Percentiles rank a stretch among this genome's conserved stretches.
These are phyloP conservation scores for Perccottus glenii DNA, from an alignment of 2,113 vertebrate species.

Conservation along the genomic window DNA sequence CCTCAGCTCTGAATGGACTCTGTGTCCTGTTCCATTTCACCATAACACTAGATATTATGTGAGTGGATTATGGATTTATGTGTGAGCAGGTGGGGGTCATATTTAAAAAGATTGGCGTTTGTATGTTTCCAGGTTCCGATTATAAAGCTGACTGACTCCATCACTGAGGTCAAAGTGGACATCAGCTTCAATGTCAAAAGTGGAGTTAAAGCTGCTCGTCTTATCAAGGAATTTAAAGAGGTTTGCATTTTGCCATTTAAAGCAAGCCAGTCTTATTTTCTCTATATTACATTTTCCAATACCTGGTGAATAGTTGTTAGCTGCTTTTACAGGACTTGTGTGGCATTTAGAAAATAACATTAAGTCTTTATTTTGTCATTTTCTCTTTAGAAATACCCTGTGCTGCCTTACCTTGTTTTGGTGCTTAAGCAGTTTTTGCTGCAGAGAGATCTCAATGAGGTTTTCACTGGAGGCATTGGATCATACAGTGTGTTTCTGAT, in stretches of 20 bases:
- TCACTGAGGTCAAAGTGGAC: slow-evolving; percentile 98
- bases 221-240: slow-evolving; percentile 98
- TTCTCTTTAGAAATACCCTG: slow-evolving; percentile 90
- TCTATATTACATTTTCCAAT: neutral
- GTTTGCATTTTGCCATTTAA: no score
- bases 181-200: slow-evolving; percentile 99
- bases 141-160: slow-evolving; percentile 96
- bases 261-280: no score
- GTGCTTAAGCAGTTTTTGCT: slow-evolving; percentile 98
- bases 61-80: neutral
- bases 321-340: neutral
- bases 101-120: neutral
- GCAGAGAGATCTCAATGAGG: slow-evolving; percentile 98
- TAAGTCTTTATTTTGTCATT: neutral
- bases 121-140: slow-evolving; percentile 88
- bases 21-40: no score
- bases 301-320: neutral
- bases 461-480: slow-evolving; percentile 97
- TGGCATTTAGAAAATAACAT: neutral
- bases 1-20: no score
- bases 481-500: slow-evolving; percentile 99
- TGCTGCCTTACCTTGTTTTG: slow-evolving; percentile 95
- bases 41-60: neutral
- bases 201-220: slow-evolving; percentile 92
- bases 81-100: neutral